A percentile compares a stretch with the other conserved stretches of the same genome.
Conservation (phyloP, 2,113 vertebrate species). For the Lepidiolamprologus cunningtoni region DNA sequence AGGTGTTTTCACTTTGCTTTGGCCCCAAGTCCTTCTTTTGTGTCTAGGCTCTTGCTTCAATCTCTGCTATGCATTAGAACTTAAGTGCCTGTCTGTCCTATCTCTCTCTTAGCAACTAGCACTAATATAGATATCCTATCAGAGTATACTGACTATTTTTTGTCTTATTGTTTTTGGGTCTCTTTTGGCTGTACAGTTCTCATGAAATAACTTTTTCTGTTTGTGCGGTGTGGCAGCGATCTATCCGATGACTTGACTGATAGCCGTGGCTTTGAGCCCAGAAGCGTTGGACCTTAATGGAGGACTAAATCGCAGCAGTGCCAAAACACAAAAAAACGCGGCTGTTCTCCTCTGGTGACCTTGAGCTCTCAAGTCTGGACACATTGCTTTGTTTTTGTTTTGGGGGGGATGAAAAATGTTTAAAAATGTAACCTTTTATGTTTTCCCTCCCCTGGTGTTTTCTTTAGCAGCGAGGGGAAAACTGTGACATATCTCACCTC, state of each 20-base stretch:
- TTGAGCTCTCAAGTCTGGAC: slow-evolving; percentile 18
- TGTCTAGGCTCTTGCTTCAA: slow-evolving; percentile 20
- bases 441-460: not conserved
- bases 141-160: slow-evolving; percentile 49
- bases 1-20: not conserved
- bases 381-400: slow-evolving; percentile 30
- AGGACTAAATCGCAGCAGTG: slow-evolving; percentile 29
- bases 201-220: not conserved
- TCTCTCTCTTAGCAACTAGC: slow-evolving; percentile 38
- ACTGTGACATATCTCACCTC: slow-evolving; percentile 23
- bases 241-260: slow-evolving; percentile 17
- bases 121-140: slow-evolving; percentile 30
- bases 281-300: not conserved
- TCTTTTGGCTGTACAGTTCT: slow-evolving; percentile 43
- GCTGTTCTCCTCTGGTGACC: slow-evolving; percentile 3
- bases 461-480: not conserved
- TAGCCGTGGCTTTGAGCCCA: not conserved
- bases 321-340: slow-evolving; percentile 38
- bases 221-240: not conserved
- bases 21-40: not conserved
- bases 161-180: slow-evolving; percentile 18
- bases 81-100: slow-evolving; percentile 61
- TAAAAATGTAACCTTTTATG: not conserved
- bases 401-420: not conserved
- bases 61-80: slow-evolving; percentile 61